A percentile compares a stretch with the other conserved stretches of the same genome.
Evolutionary conservation across 2,888 invertebrate genomes (phyloP).

Genomic region (Scelioninae gen. 1): DNA sequence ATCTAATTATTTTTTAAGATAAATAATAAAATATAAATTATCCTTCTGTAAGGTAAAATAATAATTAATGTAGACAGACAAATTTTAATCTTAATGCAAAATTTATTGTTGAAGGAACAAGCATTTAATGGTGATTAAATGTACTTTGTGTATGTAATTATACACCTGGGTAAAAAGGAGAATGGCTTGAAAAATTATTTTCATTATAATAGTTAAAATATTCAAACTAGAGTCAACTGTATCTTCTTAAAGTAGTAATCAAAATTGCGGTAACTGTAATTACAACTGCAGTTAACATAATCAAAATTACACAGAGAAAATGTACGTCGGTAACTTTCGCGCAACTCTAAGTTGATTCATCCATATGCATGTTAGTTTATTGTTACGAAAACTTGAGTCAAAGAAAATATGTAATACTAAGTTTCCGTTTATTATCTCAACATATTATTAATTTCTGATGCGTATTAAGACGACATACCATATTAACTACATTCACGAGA

Average conservation of each 20-base stretch:
- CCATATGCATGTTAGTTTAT: constrained; percentile 46
- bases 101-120: not conserved
- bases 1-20: too few relatives aligned
- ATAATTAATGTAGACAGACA: not conserved
- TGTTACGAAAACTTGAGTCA: constrained; percentile 20
- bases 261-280: constrained; percentile 45
- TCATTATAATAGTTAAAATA: constrained; percentile 17
- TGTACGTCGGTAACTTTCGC: constrained; percentile 38
- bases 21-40: too few relatives aligned
- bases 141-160: constrained; percentile 10
- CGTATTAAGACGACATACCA: not conserved
- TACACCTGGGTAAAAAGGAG: not conserved
- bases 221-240: constrained; percentile 22
- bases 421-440: constrained; percentile 1
- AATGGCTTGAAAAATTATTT: constrained; percentile 18
- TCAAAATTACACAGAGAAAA: constrained; percentile 49
- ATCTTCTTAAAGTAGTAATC: constrained; percentile 34
- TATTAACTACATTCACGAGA: too few relatives aligned
- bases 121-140: constrained; percentile 6
- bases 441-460: constrained; percentile 4
- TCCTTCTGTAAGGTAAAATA: too few relatives aligned
- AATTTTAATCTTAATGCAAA: not conserved
- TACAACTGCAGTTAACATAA: constrained; percentile 48
- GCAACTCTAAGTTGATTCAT: constrained; percentile 45
- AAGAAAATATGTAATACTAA: constrained; percentile 19